Evolutionary conservation across 53 echinoderm and acorn worm genomes (phyloP).

Genomic region (Zoroaster sp.): DNA sequence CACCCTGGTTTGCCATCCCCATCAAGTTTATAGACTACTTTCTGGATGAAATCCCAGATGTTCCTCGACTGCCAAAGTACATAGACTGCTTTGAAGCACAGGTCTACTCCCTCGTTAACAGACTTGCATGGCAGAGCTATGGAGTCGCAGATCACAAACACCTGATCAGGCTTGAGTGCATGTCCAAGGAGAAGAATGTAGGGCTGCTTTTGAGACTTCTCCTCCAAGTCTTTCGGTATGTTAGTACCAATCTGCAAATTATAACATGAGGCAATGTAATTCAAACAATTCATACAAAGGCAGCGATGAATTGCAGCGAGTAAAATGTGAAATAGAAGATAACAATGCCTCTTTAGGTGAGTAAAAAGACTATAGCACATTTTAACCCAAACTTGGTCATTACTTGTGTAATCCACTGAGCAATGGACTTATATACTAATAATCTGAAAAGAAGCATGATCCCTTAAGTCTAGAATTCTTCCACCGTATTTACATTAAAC

Average conservation of each 20-base stretch:
- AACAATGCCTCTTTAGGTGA: not conserved
- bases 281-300: not conserved
- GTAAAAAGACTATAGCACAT: too few species aligned
- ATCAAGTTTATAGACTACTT: not conserved
- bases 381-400: too few species aligned
- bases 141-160: not conserved
- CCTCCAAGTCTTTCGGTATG: not conserved
- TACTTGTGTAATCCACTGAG: not conserved
- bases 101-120: conserved; percentile 33
- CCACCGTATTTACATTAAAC: not conserved
- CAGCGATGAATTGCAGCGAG: not conserved
- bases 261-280: not conserved
- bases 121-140: conserved; percentile 21
- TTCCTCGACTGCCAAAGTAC: not conserved
- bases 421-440: not conserved
- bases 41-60: not conserved
- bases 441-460: not conserved
- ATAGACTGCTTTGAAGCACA: conserved; percentile 29
- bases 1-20: too few species aligned
- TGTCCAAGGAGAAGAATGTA: not conserved
- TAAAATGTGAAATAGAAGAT: not conserved
- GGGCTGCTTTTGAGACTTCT: not conserved
- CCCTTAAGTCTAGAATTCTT: not conserved
- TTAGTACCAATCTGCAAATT: not conserved
- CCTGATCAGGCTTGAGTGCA: not conserved